Conservation (phyloP, 1,140 invertebrate species). For the Listronotus oregonensis region DNA sequence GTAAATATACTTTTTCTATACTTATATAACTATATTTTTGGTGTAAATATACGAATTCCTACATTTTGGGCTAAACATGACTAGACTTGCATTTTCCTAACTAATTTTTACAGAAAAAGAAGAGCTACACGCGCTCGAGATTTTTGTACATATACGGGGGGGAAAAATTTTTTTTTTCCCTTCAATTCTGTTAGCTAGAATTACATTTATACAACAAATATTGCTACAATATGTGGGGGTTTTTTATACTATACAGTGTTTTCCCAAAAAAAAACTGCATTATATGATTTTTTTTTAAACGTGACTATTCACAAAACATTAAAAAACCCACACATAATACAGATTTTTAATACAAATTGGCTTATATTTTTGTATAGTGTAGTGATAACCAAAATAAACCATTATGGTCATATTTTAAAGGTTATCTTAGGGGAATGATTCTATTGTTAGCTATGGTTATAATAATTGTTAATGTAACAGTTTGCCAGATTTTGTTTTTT, state of each 20-base stretch:
- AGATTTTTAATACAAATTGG: not conserved
- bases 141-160: not conserved
- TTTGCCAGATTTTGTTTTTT: not conserved
- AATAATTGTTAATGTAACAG: not conserved
- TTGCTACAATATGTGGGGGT: too few relatives aligned
- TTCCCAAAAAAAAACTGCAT: too few relatives aligned
- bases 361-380: not conserved
- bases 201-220: too few relatives aligned
- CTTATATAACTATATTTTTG: constrained; percentile 12
- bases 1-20: constrained; percentile 7
- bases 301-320: too few relatives aligned
- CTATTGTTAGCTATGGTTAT: constrained; percentile 25
- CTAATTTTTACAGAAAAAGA: constrained; percentile 7
- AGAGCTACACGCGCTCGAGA: not conserved
- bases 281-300: too few relatives aligned
- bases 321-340: too few relatives aligned
- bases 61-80: constrained; percentile 22
- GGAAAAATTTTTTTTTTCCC: not conserved
- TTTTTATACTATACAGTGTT: too few relatives aligned
- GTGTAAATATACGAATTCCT: constrained; percentile 20
- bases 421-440: constrained; percentile 22
- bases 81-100: constrained; percentile 21
- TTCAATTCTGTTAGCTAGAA: too few relatives aligned
- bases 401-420: not conserved
- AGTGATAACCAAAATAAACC: not conserved